phyloP scores from a whole-genome alignment of 2,888 invertebrate species.

The Acronicta psi region DNA sequence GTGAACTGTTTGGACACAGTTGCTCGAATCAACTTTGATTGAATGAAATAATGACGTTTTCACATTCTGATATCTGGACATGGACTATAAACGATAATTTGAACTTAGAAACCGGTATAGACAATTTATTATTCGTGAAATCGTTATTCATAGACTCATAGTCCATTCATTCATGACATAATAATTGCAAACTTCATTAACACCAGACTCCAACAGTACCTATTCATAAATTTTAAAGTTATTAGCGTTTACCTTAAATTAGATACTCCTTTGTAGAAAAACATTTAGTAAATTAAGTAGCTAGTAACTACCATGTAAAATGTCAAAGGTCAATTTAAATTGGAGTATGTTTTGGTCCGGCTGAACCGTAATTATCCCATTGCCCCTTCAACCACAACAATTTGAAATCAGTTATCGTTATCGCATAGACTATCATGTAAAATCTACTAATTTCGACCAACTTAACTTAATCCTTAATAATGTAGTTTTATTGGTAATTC shows the following conservation, averaged over 20 bases:
- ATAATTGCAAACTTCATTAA: constrained; percentile 10
- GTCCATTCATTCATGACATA: neutral
- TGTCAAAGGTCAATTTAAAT: constrained; percentile 57
- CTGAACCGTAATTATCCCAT: constrained; percentile 59
- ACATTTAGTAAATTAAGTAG: constrained; percentile 23
- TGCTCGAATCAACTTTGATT: constrained; percentile 50
- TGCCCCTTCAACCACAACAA: constrained; percentile 57
- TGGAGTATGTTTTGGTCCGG: constrained; percentile 50
- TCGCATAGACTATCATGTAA: neutral
- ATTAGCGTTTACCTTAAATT: constrained; percentile 6
- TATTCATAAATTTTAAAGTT: constrained; percentile 6
- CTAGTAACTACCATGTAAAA: constrained; percentile 44
- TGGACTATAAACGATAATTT: neutral
- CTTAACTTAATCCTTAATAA: too few relatives aligned
- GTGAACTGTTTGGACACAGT: constrained; percentile 47
- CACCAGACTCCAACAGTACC: constrained; percentile 6
- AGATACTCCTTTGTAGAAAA: constrained; percentile 27
- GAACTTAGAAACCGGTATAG: too few relatives aligned
- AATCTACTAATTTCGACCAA: neutral
- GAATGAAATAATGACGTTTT: constrained; percentile 36
- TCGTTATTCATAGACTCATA: neutral
- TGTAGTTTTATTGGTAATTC: too few relatives aligned
- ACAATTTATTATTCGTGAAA: too few relatives aligned
- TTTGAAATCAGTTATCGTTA: constrained; percentile 22
- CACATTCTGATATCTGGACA: constrained; percentile 2